These are phyloP conservation scores for Eumaeus atala DNA, from an alignment of 1,140 invertebrate genomes.

Conservation along the genomic window DNA sequence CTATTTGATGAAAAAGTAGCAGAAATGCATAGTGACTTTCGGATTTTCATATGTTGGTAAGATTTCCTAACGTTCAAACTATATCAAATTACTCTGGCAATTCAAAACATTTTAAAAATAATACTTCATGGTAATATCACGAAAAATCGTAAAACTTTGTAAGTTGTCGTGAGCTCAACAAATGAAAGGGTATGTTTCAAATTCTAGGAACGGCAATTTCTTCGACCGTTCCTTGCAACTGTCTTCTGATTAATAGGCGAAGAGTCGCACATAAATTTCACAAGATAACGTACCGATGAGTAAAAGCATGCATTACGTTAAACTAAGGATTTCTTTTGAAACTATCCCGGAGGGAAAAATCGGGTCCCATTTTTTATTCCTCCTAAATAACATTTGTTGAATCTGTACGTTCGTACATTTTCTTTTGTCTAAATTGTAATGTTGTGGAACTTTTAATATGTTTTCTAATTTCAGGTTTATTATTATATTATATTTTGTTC, in stretches of 20 bases:
- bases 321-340: slow-evolving; percentile 26
- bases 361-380: slow-evolving; percentile 22
- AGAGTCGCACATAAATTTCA: slow-evolving; percentile 26
- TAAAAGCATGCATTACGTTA: slow-evolving; percentile 28
- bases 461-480: too few relatives aligned
- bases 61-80: too few relatives aligned
- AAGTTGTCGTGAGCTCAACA: neutral
- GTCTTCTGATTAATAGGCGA: slow-evolving; percentile 31
- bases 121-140: too few relatives aligned
- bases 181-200: slow-evolving; percentile 1
- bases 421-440: too few relatives aligned
- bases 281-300: slow-evolving; percentile 31
- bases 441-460: too few relatives aligned
- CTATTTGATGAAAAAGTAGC: too few relatives aligned
- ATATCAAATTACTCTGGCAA: too few relatives aligned
- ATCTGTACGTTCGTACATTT: neutral
- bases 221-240: slow-evolving; percentile 14
- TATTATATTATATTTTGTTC: too few relatives aligned
- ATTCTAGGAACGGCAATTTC: neutral
- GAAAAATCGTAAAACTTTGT: too few relatives aligned
- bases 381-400: slow-evolving; percentile 5
- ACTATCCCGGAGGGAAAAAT: slow-evolving; percentile 22
- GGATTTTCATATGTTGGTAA: too few relatives aligned
- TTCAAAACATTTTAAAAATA: too few relatives aligned
- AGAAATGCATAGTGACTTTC: too few relatives aligned